These are phyloP conservation scores for Theocolax elegans DNA, from an alignment of 1,140 invertebrate species.

Conservation along the genomic window DNA sequence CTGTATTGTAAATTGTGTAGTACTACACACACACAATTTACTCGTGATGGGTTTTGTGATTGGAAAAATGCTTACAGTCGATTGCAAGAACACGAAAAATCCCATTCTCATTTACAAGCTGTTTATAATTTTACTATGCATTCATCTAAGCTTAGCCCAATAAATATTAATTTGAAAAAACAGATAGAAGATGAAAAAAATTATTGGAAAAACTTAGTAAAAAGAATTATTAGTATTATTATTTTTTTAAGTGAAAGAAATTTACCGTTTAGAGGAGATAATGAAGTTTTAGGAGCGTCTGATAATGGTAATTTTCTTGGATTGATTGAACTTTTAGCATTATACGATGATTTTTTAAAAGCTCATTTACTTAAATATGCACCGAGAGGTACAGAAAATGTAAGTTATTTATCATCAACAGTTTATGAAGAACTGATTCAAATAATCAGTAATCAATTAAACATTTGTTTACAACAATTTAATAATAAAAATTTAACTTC, in stretches of 20 bases:
- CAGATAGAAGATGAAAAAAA: constrained; percentile 30
- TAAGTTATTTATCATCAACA: constrained; percentile 31
- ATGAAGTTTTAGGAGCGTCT: constrained; percentile 17
- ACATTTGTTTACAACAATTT: too few species aligned
- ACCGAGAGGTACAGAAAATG: constrained; percentile 21
- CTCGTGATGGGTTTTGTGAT: constrained; percentile 15
- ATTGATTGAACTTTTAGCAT: constrained; percentile 1
- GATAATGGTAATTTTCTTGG: constrained; percentile 35
- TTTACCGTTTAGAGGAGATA: constrained; percentile 38
- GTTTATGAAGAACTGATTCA: too few species aligned
- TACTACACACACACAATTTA: neutral
- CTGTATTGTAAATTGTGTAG: constrained; percentile 22
- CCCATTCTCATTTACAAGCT: constrained; percentile 7
- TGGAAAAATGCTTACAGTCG: constrained; percentile 21
- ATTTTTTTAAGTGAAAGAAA: constrained; percentile 24
- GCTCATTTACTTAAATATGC: constrained; percentile 32
- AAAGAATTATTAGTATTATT: constrained; percentile 30
- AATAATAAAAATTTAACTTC: too few species aligned
- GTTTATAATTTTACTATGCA: constrained; percentile 19
- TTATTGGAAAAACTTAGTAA: constrained; percentile 17
- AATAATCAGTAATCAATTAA: too few species aligned
- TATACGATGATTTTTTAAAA: constrained; percentile 35
- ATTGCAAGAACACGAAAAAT: constrained; percentile 20
- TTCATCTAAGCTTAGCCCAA: neutral
- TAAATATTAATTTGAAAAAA: constrained; percentile 12